These are phyloP conservation scores for Pollenia labialis DNA, from an alignment of 2,888 invertebrate genomes.

Conservation along the genomic window DNA sequence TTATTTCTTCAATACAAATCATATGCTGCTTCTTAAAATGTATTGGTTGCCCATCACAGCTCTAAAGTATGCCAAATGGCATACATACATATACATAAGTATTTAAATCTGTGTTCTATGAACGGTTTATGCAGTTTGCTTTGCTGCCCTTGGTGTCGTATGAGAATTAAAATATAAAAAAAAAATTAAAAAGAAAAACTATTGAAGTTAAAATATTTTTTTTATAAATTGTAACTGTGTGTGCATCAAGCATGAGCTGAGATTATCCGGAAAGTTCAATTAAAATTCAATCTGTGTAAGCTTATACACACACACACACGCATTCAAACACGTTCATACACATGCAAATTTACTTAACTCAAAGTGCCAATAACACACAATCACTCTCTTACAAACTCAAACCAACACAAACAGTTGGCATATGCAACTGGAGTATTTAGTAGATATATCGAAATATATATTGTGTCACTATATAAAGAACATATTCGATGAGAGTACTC, in stretches of 20 bases:
- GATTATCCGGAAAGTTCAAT: conserved; percentile 77
- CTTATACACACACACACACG: conserved; percentile 49
- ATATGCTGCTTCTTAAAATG: too few relatives aligned
- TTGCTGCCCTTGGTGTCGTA: conserved; percentile 69
- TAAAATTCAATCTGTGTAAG: conserved; percentile 74
- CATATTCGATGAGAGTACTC: conserved; percentile 13
- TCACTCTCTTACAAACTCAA: not conserved
- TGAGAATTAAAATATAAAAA: conserved; percentile 65
- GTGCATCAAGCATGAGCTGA: conserved; percentile 72
- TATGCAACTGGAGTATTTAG: conserved; percentile 50
- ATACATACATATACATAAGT: too few relatives aligned
- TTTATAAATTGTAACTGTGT: conserved; percentile 47
- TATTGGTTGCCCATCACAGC: too few relatives aligned
- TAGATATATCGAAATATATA: conserved; percentile 46
- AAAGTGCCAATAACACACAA: conserved; percentile 27
- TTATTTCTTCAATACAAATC: too few relatives aligned
- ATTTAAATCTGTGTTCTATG: not conserved
- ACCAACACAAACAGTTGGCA: not conserved
- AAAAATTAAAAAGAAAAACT: not conserved
- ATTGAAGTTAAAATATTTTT: conserved; percentile 9
- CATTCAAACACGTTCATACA: conserved; percentile 17
- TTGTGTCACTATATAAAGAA: conserved; percentile 47
- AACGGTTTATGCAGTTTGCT: conserved; percentile 67
- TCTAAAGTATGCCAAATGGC: too few relatives aligned
- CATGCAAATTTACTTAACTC: conserved; percentile 22